Conservation (phyloP, 2,888 invertebrate species). For the Hanleya hanleyi region DNA sequence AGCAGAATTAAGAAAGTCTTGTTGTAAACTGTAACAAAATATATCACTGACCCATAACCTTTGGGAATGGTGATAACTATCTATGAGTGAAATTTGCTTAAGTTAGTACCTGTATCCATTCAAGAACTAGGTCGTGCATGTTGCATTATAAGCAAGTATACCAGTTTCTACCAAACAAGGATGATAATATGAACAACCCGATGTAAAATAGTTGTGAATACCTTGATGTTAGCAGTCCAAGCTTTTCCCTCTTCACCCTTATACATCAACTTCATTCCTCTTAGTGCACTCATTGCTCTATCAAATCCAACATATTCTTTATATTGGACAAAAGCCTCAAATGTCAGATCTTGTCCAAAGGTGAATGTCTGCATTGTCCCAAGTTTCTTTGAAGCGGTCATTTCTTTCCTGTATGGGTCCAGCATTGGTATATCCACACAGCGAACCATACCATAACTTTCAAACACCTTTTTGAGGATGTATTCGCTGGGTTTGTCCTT, state of each 20-base stretch:
- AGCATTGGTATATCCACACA: slow-evolving; percentile 92
- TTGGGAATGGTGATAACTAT: too few species aligned
- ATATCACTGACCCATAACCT: too few species aligned
- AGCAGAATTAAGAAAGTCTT: too few species aligned
- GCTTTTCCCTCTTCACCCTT: slow-evolving; percentile 76
- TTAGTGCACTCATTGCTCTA: slow-evolving; percentile 92
- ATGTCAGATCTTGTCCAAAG: slow-evolving; percentile 86
- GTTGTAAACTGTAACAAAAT: too few species aligned
- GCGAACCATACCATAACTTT: slow-evolving; percentile 90
- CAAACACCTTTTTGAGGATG: slow-evolving; percentile 81
- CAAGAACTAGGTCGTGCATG: background rate
- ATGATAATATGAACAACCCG: background rate
- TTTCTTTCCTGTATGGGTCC: slow-evolving; percentile 81
- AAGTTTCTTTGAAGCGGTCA: slow-evolving; percentile 51
- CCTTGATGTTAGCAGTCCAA: slow-evolving; percentile 73
- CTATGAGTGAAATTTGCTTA: too few species aligned
- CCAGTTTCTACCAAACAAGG: background rate
- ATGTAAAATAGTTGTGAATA: slow-evolving; percentile 37
- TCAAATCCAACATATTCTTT: slow-evolving; percentile 96
- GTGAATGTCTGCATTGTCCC: slow-evolving; percentile 82
- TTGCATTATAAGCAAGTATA: background rate
- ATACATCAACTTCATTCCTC: slow-evolving; percentile 89
- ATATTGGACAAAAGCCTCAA: slow-evolving; percentile 95
- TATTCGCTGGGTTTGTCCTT: slow-evolving; percentile 72
- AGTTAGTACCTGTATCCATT: background rate